A percentile compares a stretch with the other conserved stretches of the same genome.
phyloP scores from a whole-genome alignment of 2,797 vertebrate species.

The Erpetoichthys calabaricus region DNA sequence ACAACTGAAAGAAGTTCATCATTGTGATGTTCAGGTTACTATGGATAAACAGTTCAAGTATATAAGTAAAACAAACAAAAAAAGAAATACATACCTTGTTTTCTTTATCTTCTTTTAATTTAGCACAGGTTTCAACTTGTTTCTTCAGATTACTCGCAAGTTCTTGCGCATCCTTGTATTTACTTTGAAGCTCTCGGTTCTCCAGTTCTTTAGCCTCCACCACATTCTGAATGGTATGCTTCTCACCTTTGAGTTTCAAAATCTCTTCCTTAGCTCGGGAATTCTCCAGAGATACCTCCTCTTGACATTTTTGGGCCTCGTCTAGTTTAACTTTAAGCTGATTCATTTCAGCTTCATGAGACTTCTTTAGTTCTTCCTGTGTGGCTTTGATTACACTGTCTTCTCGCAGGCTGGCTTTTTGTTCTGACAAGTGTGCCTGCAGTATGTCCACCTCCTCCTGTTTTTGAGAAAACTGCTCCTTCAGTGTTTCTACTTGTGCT shows the following conservation, averaged over 20 bases:
- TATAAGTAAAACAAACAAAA: not conserved
- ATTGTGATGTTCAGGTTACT: too few species aligned
- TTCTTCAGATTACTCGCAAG: slow-evolving; percentile 70
- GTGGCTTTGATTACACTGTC: slow-evolving; percentile 53
- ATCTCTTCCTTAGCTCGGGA: slow-evolving; percentile 68
- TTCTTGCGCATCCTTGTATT: slow-evolving; percentile 67
- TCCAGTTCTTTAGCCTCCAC: slow-evolving; percentile 65
- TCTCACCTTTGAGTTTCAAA: slow-evolving; percentile 56
- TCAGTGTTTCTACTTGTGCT: slow-evolving; percentile 49
- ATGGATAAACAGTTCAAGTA: not conserved
- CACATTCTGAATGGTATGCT: slow-evolving; percentile 56
- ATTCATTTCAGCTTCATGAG: slow-evolving; percentile 60
- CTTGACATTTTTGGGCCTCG: slow-evolving; percentile 71
- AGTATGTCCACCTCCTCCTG: slow-evolving; percentile 54
- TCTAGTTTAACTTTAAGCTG: slow-evolving; percentile 67
- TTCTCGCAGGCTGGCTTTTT: slow-evolving; percentile 50
- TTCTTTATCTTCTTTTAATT: slow-evolving; percentile 84
- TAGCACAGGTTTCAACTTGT: slow-evolving; percentile 65
- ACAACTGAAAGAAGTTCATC: too few species aligned
- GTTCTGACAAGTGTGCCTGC: slow-evolving; percentile 55
- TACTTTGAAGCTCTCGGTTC: slow-evolving; percentile 51
- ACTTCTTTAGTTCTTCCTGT: slow-evolving; percentile 53
- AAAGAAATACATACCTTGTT: slow-evolving; percentile 59
- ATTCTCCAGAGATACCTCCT: slow-evolving; percentile 65
- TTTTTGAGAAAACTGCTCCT: slow-evolving; percentile 56